Base-by-base conservation (phyloP, 2,888 invertebrate species). In the Amiota mariae region DNA sequence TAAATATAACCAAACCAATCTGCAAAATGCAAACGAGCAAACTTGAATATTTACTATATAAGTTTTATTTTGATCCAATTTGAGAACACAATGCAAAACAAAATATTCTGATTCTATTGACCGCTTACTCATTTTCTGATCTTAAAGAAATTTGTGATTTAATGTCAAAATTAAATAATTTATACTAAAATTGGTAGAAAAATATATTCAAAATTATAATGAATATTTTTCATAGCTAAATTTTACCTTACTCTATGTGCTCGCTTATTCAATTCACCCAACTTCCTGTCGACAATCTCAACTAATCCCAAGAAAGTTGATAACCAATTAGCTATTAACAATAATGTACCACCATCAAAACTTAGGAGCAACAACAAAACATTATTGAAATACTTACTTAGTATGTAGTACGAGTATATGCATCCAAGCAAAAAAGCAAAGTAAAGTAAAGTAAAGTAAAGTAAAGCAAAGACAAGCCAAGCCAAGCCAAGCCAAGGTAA, bases 1-100 rank as follows among this genome's bases (percentile, higher is more conserved):
- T n/a, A 18, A 66, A 48, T 66, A 66, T 49, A 36, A 59, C 18
- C n/a, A 47, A 66, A 66, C 67, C 51, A 68, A 68, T 47, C 67
- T 54, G 67, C 47, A 68, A 84, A 84, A 84, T 84, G 83, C 83
- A 84, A 84, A 84, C 85, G 85, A 84, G 83, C 82, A 74, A 72
- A 72, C 18, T n/a, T 12, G 20, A 48, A 66, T n/a, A n/a, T n/a
- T n/a, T n/a, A n/a, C n/a, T n/a, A n/a, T n/a, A n/a, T n/a, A n/a
- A n/a, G n/a, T n/a, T n/a, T n/a, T n/a, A n/a, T n/a, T n/a, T n/a
- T n/a, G n/a, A n/a, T n/a, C n/a, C n/a, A n/a, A n/a, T n/a, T n/a
- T n/a, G n/a, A n/a, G n/a, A n/a, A n/a, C n/a, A n/a, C n/a, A n/a
- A n/a, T n/a, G n/a, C n/a, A n/a, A n/a, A n/a, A n/a, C n/a, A n/a